Conservation (phyloP, 2,888 invertebrate species). For the Chrysotoxum bicinctum region DNA sequence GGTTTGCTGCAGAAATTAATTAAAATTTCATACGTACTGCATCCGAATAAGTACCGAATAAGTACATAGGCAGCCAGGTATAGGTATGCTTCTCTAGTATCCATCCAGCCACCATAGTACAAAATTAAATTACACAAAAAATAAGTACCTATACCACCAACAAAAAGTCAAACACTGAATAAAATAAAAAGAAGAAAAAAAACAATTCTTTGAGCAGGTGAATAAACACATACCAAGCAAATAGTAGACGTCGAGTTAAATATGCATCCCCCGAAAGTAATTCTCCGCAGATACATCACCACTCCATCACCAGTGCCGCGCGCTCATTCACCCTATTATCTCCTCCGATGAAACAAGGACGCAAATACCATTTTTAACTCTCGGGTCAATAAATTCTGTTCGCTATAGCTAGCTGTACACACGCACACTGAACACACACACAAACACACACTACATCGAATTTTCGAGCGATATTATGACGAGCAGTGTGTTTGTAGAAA, state of each 20-base stretch:
- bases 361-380: conserved; percentile 66
- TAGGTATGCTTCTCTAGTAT: neutral
- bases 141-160: conserved; percentile 5
- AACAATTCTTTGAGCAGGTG: conserved; percentile 65
- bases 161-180: conserved; percentile 13
- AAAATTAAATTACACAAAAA: conserved; percentile 46
- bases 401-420: conserved; percentile 15
- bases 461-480: conserved; percentile 24
- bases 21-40: conserved; percentile 71
- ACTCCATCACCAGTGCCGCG: conserved; percentile 53
- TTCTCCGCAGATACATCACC: conserved; percentile 66
- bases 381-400: conserved; percentile 72
- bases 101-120: conserved; percentile 13
- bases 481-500: neutral
- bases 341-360: conserved; percentile 67
- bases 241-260: conserved; percentile 58
- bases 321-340: conserved; percentile 72
- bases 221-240: conserved; percentile 70
- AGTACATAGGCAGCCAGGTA: neutral
- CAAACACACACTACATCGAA: conserved; percentile 7
- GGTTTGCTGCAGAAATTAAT: conserved; percentile 67
- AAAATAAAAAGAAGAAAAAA: conserved; percentile 18
- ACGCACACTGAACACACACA: conserved; percentile 25
- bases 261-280: conserved; percentile 71
- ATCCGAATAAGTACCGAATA: conserved; percentile 60